These are phyloP conservation scores for Aphis gossypii DNA, from an alignment of 1,140 invertebrate genomes.

Conservation along the genomic window DNA sequence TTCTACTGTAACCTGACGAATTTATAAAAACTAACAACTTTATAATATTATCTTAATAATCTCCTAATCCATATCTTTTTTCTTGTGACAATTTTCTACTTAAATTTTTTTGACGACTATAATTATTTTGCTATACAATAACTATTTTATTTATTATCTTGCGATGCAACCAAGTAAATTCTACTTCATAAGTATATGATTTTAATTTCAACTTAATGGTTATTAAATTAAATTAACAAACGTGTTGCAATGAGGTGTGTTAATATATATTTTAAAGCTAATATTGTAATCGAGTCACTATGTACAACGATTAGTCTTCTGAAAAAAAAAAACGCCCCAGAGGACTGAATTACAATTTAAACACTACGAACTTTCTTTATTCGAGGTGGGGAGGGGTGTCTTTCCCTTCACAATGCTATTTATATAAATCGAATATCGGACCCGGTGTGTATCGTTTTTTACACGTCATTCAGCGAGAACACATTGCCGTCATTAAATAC, in stretches of 20 bases:
- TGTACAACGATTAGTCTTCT: background rate
- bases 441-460: background rate
- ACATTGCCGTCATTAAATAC: conserved; percentile 20
- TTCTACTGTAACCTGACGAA: too few species aligned
- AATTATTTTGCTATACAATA: too few species aligned
- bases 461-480: conserved; percentile 2
- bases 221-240: background rate
- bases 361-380: background rate
- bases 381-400: too few species aligned
- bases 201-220: background rate
- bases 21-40: too few species aligned
- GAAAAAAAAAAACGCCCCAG: background rate
- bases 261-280: background rate
- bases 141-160: too few species aligned
- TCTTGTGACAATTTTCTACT: too few species aligned
- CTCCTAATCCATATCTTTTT: too few species aligned
- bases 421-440: background rate
- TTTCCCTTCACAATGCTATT: background rate
- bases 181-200: background rate
- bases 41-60: too few species aligned
- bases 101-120: too few species aligned
- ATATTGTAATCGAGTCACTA: background rate
- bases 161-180: background rate
- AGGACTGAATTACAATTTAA: background rate
- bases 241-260: background rate